A percentile compares a stretch with the other conserved stretches of the same genome.
Evolutionary conservation across 2,113 vertebrate genomes (phyloP).

Genomic region (Hippocampus guttulatus): DNA sequence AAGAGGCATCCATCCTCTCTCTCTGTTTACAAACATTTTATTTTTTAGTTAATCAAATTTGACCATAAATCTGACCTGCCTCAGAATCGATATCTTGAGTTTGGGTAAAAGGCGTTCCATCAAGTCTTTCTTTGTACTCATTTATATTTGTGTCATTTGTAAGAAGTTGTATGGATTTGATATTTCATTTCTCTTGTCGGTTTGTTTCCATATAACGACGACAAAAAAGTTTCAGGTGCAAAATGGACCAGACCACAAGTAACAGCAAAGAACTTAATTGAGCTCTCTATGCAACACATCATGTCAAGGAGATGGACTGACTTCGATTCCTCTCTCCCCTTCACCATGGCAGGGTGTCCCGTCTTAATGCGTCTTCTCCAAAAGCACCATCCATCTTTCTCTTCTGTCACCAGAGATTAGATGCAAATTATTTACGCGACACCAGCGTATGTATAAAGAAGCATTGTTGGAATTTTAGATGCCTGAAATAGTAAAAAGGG

Average conservation of each 20-base stretch:
- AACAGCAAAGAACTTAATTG: background rate
- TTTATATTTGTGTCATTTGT: too few relatives aligned
- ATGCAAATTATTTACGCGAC: slow-evolving; percentile 42
- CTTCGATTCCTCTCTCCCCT: slow-evolving; percentile 20
- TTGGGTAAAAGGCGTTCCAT: too few relatives aligned
- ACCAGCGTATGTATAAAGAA: slow-evolving; percentile 30
- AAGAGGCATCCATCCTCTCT: slow-evolving; percentile 17
- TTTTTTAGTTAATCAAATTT: background rate
- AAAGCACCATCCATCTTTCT: slow-evolving; percentile 42
- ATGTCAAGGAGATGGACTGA: slow-evolving; percentile 10
- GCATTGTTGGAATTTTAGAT: slow-evolving; percentile 16
- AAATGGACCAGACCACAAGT: background rate
- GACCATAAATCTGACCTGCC: slow-evolving; percentile 9
- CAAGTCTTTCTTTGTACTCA: too few relatives aligned
- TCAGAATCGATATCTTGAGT: slow-evolving; percentile 12
- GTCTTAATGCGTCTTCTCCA: slow-evolving; percentile 35
- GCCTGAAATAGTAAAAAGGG: slow-evolving; percentile 12
- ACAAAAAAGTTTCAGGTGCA: too few relatives aligned
- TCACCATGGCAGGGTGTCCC: slow-evolving; percentile 28
- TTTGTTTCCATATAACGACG: too few relatives aligned
- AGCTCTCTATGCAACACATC: slow-evolving; percentile 16
- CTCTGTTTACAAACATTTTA: slow-evolving; percentile 54
- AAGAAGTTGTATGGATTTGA: too few relatives aligned
- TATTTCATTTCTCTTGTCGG: too few relatives aligned
- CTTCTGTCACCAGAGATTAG: slow-evolving; percentile 44